Percentiles rank a stretch among this genome's conserved stretches.
phyloP scores from a whole-genome alignment of 1,140 invertebrate species.

The Choristoneura fumiferana region DNA sequence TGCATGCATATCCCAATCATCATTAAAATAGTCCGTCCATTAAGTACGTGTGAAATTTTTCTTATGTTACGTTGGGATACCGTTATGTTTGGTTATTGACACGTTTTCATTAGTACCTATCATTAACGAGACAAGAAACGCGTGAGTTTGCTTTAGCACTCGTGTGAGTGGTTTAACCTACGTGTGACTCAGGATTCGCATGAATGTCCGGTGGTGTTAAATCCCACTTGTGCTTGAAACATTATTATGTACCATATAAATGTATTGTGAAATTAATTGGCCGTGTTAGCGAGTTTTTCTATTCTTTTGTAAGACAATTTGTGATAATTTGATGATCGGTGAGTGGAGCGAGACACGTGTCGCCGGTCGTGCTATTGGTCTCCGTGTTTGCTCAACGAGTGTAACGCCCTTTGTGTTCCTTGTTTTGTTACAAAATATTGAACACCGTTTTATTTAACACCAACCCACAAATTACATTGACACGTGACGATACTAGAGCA shows the following conservation, averaged over 20 bases:
- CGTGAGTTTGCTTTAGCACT: constrained; percentile 27
- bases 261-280: constrained; percentile 27
- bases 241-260: constrained; percentile 32
- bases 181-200: constrained; percentile 25
- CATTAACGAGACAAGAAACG: constrained; percentile 27
- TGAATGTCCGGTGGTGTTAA: neutral
- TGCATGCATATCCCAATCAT: constrained; percentile 2
- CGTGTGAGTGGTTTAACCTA: constrained; percentile 10
- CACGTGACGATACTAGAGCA: constrained; percentile 52
- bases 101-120: constrained; percentile 32
- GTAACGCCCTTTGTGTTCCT: constrained; percentile 75
- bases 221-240: constrained; percentile 15
- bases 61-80: constrained; percentile 27
- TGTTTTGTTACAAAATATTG: constrained; percentile 78
- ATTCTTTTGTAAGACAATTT: constrained; percentile 32
- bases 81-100: constrained; percentile 30
- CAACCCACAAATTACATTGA: constrained; percentile 71
- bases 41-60: constrained; percentile 38
- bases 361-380: constrained; percentile 39
- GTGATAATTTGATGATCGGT: constrained; percentile 63
- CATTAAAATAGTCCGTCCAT: constrained; percentile 20
- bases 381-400: constrained; percentile 61
- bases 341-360: constrained; percentile 44
- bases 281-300: constrained; percentile 30
- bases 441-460: constrained; percentile 77